phyloP scores from a whole-genome alignment of 2,797 vertebrate genomes.

The Halcyon badia region DNA sequence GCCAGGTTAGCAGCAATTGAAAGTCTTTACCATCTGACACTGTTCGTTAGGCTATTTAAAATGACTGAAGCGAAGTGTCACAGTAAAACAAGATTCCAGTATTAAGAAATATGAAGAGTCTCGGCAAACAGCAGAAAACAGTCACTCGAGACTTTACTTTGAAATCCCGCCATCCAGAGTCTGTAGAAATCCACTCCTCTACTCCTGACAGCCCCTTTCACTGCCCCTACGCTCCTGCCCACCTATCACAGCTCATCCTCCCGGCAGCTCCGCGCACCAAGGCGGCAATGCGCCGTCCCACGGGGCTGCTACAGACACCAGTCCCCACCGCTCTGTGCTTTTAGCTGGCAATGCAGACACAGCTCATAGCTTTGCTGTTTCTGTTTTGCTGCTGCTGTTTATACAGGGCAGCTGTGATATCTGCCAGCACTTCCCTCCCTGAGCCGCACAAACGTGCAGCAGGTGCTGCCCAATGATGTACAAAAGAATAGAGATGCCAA shows the following conservation, averaged over 20 bases:
- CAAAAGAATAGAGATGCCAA: neutral
- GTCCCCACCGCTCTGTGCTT: neutral
- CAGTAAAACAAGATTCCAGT: slow-evolving; percentile 44
- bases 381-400: neutral
- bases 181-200: neutral
- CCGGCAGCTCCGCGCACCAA: fast-evolving
- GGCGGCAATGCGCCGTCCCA: neutral
- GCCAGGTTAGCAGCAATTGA: slow-evolving; percentile 71
- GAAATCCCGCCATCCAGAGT: neutral
- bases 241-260: neutral
- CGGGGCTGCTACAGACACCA: neutral
- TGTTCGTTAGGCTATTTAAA: slow-evolving; percentile 54
- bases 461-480: neutral
- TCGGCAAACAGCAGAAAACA: neutral
- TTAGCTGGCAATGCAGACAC: neutral
- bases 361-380: neutral
- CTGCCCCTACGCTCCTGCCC: neutral
- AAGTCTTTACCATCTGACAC: slow-evolving; percentile 69
- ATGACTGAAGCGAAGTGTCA: slow-evolving; percentile 53
- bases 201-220: neutral
- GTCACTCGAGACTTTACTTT: neutral
- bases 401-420: neutral
- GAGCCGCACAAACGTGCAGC: neutral
- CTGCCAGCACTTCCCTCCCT: neutral
- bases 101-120: slow-evolving; percentile 44